Conservation (phyloP, 2,113 vertebrate species). For the Tetrao urogallus region DNA sequence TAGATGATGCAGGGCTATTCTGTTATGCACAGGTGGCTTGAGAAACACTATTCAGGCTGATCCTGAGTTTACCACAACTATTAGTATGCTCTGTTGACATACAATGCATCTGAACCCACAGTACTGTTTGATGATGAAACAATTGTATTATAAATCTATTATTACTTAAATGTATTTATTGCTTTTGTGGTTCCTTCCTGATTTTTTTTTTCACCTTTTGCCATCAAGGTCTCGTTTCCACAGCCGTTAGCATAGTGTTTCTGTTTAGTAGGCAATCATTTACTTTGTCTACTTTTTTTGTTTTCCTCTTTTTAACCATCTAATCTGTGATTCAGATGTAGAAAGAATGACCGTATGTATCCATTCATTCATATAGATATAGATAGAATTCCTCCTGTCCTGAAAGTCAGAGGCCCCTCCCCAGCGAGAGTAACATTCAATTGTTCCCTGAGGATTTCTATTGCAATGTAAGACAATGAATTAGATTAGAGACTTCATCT, state of each 20-base stretch:
- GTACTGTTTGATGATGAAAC: not conserved
- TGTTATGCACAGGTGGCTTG: not conserved
- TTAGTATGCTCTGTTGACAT: not conserved
- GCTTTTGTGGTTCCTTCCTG: not conserved
- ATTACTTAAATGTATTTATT: not conserved
- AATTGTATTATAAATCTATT: not conserved
- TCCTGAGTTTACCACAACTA: not conserved
- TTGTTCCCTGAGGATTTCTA: conserved; percentile 23
- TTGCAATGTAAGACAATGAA: not conserved
- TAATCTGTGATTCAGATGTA: not conserved
- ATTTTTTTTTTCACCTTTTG: not conserved
- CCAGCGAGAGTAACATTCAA: not conserved
- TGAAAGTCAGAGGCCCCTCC: not conserved
- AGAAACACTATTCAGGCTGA: not conserved
- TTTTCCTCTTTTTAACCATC: not conserved
- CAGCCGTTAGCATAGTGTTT: not conserved
- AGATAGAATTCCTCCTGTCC: conserved; percentile 6
- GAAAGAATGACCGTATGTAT: not conserved
- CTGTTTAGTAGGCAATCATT: not conserved
- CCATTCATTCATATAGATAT: rapidly evolving
- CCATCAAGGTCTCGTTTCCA: not conserved
- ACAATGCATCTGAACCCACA: not conserved
- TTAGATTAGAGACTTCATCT: conserved; percentile 58
- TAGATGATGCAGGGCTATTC: not conserved
- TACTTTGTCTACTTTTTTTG: not conserved